These are phyloP conservation scores for Ceratina japonica DNA, from an alignment of 1,140 invertebrate species.

Conservation along the genomic window DNA sequence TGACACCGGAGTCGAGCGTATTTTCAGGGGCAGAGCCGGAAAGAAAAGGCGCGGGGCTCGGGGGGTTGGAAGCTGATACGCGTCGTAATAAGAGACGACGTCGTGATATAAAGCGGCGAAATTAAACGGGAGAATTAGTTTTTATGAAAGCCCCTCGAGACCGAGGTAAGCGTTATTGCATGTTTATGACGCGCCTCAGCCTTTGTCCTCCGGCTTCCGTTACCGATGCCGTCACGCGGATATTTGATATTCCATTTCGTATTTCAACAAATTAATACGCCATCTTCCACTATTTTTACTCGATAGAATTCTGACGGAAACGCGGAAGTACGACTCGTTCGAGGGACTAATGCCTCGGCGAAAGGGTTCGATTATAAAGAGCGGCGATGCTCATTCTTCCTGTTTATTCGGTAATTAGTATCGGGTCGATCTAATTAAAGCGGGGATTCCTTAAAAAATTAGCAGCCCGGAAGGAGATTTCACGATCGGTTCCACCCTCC, in stretches of 20 bases:
- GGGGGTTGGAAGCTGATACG: conserved; percentile 14
- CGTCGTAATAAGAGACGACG: conserved; percentile 35
- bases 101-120: conserved; percentile 43
- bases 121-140: conserved; percentile 53
- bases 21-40: background rate
- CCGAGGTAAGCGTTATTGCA: conserved; percentile 28
- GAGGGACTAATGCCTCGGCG: background rate
- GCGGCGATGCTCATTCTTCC: background rate
- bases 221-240: too few species aligned
- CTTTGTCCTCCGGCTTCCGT: background rate
- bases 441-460: conserved; percentile 5
- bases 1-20: background rate
- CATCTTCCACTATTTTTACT: too few species aligned
- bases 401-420: conserved; percentile 1
- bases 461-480: conserved; percentile 4
- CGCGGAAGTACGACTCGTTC: too few species aligned
- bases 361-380: background rate
- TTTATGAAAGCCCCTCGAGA: conserved; percentile 32
- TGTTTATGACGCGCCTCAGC: conserved; percentile 26
- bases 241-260: background rate
- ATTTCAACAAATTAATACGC: background rate
- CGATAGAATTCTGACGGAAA: too few species aligned
- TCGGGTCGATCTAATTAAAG: conserved; percentile 1
- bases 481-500: background rate
- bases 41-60: background rate